Base-by-base conservation (phyloP, 2,888 invertebrate species). In the Ophion obscuratus region DNA sequence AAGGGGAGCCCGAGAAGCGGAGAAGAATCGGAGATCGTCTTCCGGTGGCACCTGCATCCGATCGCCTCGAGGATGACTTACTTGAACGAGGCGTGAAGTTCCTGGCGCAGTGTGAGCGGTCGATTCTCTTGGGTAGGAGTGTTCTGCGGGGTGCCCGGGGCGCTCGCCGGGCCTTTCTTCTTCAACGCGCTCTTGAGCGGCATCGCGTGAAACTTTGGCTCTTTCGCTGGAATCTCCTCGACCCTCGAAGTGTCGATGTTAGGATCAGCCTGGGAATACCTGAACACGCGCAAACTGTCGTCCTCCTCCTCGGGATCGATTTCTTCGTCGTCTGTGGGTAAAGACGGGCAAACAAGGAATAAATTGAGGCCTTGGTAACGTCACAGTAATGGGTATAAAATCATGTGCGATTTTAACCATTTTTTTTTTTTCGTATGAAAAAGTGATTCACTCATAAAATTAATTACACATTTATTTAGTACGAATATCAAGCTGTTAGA, bases 141-240 rank as follows among this genome's bases (percentile, higher is more conserved):
- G 85, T 95, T 95, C 88, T 96, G 96, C 7, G 95, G 95, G 40
- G 95, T 95, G 59, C 97, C 97, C 78, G 97, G 95, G 3, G 96
- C 96, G 90, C 96, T 96, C 86, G 96, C 95, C 44, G 92, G 90
- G 64, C 94, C 93, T 93, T 97, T 97, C 94, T 98, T 98, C 95
- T 98, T 98, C 89, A 98, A 95, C 88, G 98, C 98, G 76, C 98
- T 98, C 94, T 98, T 98, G 86, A 98, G 96, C 88, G 98, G 98
- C 95, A 98, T 96, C 89, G 98, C 98, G 95, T 98, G 97, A 95
- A 98, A 97, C 92, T 97, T 97, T 64, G 98, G 98, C 95, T 98
- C 98, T 95, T 98, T 98, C 84, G 98, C 98, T 90, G 98, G 98
- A 91, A 98, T 98, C 95, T 98, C 98, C 94, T 98, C 98, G 87